phyloP scores from a whole-genome alignment of 2,113 vertebrate genomes.

The Pollimyrus isidori region DNA sequence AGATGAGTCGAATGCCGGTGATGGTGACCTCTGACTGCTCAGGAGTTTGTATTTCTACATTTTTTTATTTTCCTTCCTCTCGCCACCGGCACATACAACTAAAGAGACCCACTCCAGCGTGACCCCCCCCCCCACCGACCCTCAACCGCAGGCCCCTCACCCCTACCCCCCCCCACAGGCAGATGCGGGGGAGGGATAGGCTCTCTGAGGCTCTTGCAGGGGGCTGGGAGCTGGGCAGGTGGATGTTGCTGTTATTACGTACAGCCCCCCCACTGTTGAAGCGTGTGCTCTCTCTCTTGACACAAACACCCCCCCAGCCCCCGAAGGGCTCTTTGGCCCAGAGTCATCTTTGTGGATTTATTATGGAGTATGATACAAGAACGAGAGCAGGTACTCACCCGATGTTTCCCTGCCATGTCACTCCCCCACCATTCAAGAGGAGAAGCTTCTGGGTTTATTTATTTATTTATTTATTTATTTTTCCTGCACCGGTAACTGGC shows the following conservation, averaged over 20 bases:
- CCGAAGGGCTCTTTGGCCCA: neutral
- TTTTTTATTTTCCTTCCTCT: neutral
- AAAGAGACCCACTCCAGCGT: neutral
- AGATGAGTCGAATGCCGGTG: neutral
- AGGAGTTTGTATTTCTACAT: neutral
- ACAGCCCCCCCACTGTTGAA: no score
- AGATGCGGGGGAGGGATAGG: neutral
- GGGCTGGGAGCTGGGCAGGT: no score
- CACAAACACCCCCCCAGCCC: neutral
- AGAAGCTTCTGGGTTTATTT: neutral
- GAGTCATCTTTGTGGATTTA: neutral
- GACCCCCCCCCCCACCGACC: neutral
- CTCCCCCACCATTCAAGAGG: neutral
- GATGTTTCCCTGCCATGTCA: neutral
- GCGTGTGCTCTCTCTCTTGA: neutral
- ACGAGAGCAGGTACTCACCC: neutral
- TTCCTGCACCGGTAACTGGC: neutral
- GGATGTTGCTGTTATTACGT: no score
- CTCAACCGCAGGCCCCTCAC: neutral
- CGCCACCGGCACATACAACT: neutral
- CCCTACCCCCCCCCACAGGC: neutral
- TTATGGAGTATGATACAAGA: neutral
- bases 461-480: neutral
- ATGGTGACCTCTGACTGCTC: neutral
- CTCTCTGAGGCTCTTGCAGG: no score